phyloP scores from a whole-genome alignment of 2,797 vertebrate genomes.

The Myotis pilosus region DNA sequence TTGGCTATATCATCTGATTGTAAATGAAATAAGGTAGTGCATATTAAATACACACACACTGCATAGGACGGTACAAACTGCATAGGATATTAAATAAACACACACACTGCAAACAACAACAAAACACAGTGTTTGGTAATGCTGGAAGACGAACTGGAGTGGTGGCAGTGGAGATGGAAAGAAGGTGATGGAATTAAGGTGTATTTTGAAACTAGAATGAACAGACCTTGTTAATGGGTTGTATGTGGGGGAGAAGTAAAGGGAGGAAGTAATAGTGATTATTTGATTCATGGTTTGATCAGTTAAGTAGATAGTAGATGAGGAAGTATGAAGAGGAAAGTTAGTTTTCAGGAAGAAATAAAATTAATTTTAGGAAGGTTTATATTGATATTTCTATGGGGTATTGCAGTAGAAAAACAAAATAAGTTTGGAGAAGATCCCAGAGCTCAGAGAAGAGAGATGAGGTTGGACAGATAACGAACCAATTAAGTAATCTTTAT shows the following conservation, averaged over 20 bases:
- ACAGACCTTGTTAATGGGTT: neutral
- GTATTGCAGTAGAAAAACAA: neutral
- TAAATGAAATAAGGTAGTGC: neutral
- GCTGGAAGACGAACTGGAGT: neutral
- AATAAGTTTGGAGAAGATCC: neutral
- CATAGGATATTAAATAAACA: neutral
- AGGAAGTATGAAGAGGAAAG: neutral
- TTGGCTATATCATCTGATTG: neutral
- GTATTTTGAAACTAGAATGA: neutral
- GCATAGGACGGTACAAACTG: neutral
- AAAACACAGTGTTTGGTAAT: too few species aligned
- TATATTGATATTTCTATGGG: neutral
- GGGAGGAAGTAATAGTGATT: neutral
- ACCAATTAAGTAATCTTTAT: neutral
- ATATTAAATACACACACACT: neutral
- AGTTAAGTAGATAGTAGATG: neutral
- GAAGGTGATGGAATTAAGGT: neutral
- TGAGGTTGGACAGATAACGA: neutral
- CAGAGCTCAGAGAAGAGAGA: neutral
- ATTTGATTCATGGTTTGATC: neutral
- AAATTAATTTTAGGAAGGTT: neutral
- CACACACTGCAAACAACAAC: too few species aligned
- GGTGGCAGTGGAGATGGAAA: neutral
- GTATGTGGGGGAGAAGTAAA: neutral
- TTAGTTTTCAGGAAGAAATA: neutral